These are phyloP conservation scores for Cirrhinus mrigala DNA, from an alignment of 2,797 vertebrate species.

Conservation along the genomic window DNA sequence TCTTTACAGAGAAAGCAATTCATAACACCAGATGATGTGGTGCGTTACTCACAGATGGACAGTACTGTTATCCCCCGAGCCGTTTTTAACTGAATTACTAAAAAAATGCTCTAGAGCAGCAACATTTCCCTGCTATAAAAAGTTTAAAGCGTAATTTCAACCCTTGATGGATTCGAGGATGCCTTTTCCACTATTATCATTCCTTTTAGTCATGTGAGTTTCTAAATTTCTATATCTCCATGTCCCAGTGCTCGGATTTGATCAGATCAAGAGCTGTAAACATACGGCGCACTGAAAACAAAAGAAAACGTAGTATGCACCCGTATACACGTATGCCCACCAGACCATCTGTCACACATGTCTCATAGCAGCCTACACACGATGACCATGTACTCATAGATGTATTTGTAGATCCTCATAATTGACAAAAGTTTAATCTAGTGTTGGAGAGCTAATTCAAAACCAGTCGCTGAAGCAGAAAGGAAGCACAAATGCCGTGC, in stretches of 20 bases:
- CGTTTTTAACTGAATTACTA: background rate
- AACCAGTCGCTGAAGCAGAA: background rate
- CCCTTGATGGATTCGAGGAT: background rate
- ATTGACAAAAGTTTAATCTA: too few species aligned
- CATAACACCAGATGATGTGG: slow-evolving; percentile 42
- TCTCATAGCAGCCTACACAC: background rate
- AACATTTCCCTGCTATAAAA: background rate
- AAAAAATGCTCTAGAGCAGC: background rate
- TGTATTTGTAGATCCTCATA: background rate
- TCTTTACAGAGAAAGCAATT: slow-evolving; percentile 19
- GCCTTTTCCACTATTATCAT: background rate
- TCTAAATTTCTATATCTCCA: background rate
- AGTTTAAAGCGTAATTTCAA: background rate
- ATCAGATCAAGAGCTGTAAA: background rate
- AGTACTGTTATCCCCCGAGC: background rate
- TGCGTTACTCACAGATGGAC: slow-evolving; percentile 32
- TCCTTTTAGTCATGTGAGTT: background rate
- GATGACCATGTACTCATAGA: background rate
- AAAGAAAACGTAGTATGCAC: background rate
- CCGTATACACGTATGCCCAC: background rate
- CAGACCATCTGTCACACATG: background rate
- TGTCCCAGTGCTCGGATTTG: background rate
- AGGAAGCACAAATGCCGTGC: slow-evolving; percentile 28
- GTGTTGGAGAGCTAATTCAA: background rate
- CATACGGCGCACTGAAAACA: background rate